Evolutionary conservation across 2,113 vertebrate genomes (phyloP), one percentile per base, ranked within the genome.

Genomic region (Ceyx cyanopectus): DNA sequence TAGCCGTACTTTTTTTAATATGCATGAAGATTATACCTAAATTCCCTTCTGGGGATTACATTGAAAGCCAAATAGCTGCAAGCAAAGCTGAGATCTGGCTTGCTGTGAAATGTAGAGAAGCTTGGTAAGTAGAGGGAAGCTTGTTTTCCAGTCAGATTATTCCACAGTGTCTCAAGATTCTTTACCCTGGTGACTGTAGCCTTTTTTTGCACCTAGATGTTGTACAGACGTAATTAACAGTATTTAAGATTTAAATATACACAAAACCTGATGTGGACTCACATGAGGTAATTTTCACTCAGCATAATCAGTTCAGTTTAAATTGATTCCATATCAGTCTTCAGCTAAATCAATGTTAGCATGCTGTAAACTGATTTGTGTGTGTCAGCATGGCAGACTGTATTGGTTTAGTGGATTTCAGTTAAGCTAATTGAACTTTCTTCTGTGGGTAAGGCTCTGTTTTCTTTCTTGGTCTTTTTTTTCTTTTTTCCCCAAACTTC

Each of bases 1-100:
- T 51, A 70, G 37, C 32, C 0, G 0, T 14, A 1, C 3, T 0
- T 26, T 84, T 58, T 61, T 69, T 74, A 46, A 26, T 51, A 11
- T 4, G 17, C 34, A 22, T 46, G 24, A 27, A 66, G 51, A 5
- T 8, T 40, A 46, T 29, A 26, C 27, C 11, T 2, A 4, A 14
- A 10, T 66, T 69, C 22, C 22, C 22, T 50, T 75, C 40, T n/a
- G 37, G 19, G 68, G n/a, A 2, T 62, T 22, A 51, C 40, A 67
- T 45, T 22, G 34, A 68, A 78, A 78, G 43, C 4, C 14, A 74
- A 51, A 40, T 5, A 63, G 48, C 78, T 81, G 62, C 27, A 27
- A 46, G 45, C 34, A 61, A 60, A 45, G 41, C 84, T 72, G 69
- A 63, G 73, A 40, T 65, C 89, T 92, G 77, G 32, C 69, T 75